Percentiles rank a stretch among this genome's conserved stretches.
These are phyloP conservation scores for Globia sparganii DNA, from an alignment of 2,888 invertebrate genomes.

Conservation along the genomic window DNA sequence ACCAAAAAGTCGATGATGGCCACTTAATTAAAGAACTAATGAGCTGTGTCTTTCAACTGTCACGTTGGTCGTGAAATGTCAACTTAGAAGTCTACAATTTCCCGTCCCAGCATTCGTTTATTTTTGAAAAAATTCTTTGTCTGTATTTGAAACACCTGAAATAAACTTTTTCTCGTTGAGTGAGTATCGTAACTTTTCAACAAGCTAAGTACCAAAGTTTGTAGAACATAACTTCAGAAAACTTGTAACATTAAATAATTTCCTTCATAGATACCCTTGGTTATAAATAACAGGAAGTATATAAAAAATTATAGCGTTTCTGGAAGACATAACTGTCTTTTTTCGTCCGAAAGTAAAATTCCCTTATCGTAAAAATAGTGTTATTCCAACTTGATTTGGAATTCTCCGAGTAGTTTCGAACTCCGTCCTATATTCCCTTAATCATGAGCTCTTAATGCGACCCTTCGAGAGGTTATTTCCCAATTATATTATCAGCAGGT, in stretches of 20 bases:
- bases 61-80: constrained; percentile 21
- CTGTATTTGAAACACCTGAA: constrained; percentile 27
- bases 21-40: constrained; percentile 29
- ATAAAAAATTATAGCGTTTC: constrained; percentile 33
- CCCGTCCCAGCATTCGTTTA: constrained; percentile 15
- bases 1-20: constrained; percentile 17
- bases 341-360: constrained; percentile 8
- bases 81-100: neutral
- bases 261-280: constrained; percentile 16
- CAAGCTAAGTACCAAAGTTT: constrained; percentile 32
- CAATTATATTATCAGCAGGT: constrained; percentile 28
- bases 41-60: constrained; percentile 9
- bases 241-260: constrained; percentile 47
- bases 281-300: constrained; percentile 46
- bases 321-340: constrained; percentile 15
- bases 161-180: constrained; percentile 21
- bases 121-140: constrained; percentile 36
- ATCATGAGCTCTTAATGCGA: constrained; percentile 17
- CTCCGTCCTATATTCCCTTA: constrained; percentile 3
- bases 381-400: neutral
- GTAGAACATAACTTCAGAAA: constrained; percentile 33
- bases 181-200: constrained; percentile 43
- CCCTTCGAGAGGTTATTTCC: constrained; percentile 9
- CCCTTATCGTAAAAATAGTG: neutral
- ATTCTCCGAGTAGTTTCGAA: neutral